phyloP scores from a whole-genome alignment of 2,113 vertebrate genomes.

The Edolisoma coerulescens region DNA sequence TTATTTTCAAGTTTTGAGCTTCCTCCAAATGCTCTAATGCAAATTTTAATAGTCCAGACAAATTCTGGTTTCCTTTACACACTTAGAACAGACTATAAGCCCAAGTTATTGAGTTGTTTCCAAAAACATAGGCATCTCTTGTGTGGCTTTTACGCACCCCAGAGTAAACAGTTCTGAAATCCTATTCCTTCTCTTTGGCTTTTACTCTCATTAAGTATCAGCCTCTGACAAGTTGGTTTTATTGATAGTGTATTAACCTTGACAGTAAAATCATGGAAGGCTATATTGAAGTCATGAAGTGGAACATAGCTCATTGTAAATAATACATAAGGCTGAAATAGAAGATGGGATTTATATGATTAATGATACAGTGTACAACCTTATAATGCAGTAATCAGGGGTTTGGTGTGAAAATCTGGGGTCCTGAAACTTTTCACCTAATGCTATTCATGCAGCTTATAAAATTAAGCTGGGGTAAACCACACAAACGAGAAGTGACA shows the following conservation, averaged over 20 bases:
- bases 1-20: neutral
- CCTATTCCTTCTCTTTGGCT: conserved; percentile 48
- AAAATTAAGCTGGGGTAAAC: neutral
- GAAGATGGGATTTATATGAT: conserved; percentile 60
- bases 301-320: conserved; percentile 71
- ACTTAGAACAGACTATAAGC: neutral
- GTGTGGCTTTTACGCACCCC: neutral
- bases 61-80: neutral
- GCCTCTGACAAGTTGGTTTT: conserved; percentile 68
- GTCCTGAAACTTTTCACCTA: conserved; percentile 4
- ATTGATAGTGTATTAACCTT: conserved; percentile 75
- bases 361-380: conserved; percentile 29
- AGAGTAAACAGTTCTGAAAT: conserved; percentile 52
- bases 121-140: neutral
- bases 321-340: conserved; percentile 64
- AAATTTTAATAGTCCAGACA: neutral
- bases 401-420: neutral
- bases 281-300: conserved; percentile 65
- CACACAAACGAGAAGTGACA: neutral
- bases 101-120: neutral
- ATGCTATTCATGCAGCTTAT: neutral
- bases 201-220: conserved; percentile 72
- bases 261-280: conserved; percentile 70
- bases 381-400: conserved; percentile 24
- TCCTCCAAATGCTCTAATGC: neutral